Evolutionary conservation across 2,797 vertebrate genomes (phyloP).

Genomic region (Sylvia borin): DNA sequence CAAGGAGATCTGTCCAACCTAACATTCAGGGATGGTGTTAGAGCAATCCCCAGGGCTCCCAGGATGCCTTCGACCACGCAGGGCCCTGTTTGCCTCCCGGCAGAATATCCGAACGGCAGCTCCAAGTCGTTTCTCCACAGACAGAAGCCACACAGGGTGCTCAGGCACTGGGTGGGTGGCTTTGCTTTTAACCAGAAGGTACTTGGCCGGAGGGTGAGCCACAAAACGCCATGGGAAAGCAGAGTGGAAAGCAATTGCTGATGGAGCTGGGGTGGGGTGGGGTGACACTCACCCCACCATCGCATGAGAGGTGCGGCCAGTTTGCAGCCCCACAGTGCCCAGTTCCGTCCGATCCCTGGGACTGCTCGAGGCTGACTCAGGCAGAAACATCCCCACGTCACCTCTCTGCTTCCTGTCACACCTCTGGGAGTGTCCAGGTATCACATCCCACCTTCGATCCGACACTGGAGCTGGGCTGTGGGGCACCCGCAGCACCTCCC

Average conservation of each 20-base stretch:
- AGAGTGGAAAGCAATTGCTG: not conserved
- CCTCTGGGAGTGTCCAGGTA: not conserved
- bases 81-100: fast-evolving
- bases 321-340: not conserved
- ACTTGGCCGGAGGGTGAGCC: fast-evolving
- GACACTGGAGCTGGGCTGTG: fast-evolving
- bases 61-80: not conserved
- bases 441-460: not conserved
- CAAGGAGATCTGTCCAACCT: not conserved
- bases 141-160: not conserved
- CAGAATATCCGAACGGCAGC: not conserved
- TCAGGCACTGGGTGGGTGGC: fast-evolving
- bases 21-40: fast-evolving
- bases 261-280: not conserved
- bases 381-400: not conserved
- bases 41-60: not conserved
- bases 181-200: not conserved
- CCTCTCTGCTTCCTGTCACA: not conserved
- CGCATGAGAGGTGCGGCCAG: fast-evolving
- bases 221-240: not conserved
- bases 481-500: not conserved
- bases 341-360: not conserved
- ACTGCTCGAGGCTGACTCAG: not conserved
- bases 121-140: not conserved
- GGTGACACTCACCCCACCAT: not conserved